phyloP scores from a whole-genome alignment of 2,797 vertebrate species.

The Ataeniobius toweri region DNA sequence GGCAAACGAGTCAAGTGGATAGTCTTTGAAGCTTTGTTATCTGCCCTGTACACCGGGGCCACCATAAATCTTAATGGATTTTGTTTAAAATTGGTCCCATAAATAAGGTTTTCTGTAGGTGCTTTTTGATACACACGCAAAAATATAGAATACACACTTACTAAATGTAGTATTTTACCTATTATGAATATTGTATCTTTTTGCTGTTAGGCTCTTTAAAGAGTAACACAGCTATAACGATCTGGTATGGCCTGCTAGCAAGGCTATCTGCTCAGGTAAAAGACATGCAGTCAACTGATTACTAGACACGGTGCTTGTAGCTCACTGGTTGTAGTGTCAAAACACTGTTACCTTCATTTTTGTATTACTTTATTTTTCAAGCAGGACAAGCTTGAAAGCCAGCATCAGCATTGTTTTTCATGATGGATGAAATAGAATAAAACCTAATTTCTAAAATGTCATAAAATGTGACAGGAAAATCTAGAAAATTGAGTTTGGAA shows the following conservation, averaged over 20 bases:
- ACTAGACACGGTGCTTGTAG: not conserved
- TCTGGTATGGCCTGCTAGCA: not conserved
- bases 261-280: not conserved
- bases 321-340: not conserved
- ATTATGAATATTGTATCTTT: not conserved
- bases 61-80: too few relatives aligned
- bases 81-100: too few relatives aligned
- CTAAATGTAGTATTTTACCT: not conserved
- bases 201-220: not conserved
- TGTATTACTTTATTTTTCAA: not conserved
- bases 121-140: not conserved
- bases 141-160: not conserved
- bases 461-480: not conserved
- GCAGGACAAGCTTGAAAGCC: not conserved
- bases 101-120: not conserved
- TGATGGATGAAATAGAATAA: not conserved
- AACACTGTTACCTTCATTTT: not conserved
- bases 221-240: not conserved
- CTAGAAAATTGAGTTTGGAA: not conserved
- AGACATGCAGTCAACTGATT: not conserved
- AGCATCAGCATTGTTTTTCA: not conserved
- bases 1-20: conserved; percentile 28
- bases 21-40: not conserved
- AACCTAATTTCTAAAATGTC: not conserved
- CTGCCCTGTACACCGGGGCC: too few relatives aligned